Conservation (phyloP, 2,797 vertebrate species). For the Macroramphosus scolopax region DNA sequence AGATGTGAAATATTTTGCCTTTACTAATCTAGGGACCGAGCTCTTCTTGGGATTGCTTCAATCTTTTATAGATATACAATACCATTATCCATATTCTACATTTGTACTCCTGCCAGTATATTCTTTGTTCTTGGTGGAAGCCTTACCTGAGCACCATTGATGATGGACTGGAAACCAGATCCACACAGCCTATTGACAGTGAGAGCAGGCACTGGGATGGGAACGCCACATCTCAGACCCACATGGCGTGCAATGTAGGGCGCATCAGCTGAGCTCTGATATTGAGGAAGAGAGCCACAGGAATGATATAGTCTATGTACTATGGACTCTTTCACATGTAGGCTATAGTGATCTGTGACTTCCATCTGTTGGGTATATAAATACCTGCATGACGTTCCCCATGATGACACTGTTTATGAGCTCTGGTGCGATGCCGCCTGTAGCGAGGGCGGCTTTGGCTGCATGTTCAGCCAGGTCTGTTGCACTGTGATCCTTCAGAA, state of each 20-base stretch:
- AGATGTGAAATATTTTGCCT: too few relatives aligned
- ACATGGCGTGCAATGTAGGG: constrained; percentile 90
- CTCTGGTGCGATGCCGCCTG: constrained; percentile 87
- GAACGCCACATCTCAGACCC: constrained; percentile 87
- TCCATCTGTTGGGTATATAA: background rate
- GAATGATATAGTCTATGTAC: background rate
- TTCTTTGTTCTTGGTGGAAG: background rate
- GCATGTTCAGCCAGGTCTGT: constrained; percentile 89
- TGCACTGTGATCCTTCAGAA: constrained; percentile 88
- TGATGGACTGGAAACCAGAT: constrained; percentile 94
- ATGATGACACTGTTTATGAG: constrained; percentile 88
- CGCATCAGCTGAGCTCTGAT: constrained; percentile 86
- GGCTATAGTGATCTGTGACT: too few relatives aligned
- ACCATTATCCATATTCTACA: too few relatives aligned
- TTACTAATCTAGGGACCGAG: too few relatives aligned
- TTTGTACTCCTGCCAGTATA: too few relatives aligned
- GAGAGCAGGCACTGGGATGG: constrained; percentile 84
- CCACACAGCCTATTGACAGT: constrained; percentile 95
- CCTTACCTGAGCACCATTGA: constrained; percentile 88
- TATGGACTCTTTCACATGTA: too few relatives aligned
- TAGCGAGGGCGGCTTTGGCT: constrained; percentile 84
- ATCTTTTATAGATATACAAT: too few relatives aligned
- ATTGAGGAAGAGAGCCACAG: too few relatives aligned
- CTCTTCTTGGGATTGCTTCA: too few relatives aligned
- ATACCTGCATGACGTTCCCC: constrained; percentile 92